A percentile compares a stretch with the other conserved stretches of the same genome.
Conservation (phyloP, 2,113 vertebrate species). For the Melanotaenia duboulayi region DNA sequence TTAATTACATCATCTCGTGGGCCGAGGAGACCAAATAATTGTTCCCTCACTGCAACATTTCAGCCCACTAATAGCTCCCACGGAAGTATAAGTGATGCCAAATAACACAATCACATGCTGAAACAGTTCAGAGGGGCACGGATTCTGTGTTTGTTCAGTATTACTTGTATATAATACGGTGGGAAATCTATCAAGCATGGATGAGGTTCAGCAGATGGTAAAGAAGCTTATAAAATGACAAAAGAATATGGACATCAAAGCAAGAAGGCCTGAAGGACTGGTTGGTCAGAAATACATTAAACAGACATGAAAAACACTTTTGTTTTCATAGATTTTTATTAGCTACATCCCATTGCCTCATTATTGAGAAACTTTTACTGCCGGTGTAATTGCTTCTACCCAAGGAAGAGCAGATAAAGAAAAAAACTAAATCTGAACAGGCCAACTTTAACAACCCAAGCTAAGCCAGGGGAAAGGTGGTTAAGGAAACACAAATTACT, state of each 20-base stretch:
- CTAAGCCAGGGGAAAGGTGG: no score
- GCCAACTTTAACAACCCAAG: no score
- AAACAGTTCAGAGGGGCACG: conserved; percentile 37
- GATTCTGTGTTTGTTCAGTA: conserved; percentile 50
- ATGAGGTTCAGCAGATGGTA: conserved; percentile 15
- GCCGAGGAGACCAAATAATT: conserved; percentile 55
- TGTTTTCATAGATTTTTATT: not conserved
- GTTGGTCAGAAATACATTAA: not conserved
- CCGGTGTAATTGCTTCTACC: no score
- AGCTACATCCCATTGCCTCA: not conserved
- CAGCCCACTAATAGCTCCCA: conserved; percentile 56
- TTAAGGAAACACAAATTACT: no score
- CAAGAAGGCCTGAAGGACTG: not conserved
- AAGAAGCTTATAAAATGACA: not conserved
- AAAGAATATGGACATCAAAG: not conserved
- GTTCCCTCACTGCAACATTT: conserved; percentile 45
- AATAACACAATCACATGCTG: conserved; percentile 57
- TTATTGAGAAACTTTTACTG: no score
- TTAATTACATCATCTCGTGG: conserved; percentile 58
- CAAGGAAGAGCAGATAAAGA: no score
- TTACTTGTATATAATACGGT: conserved; percentile 58
- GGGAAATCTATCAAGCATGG: conserved; percentile 48
- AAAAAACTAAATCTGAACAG: no score
- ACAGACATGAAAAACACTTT: not conserved
- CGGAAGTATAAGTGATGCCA: conserved; percentile 48